Percentiles rank a stretch among this genome's conserved stretches.
These are phyloP conservation scores for Cantharis lateralis DNA, from an alignment of 2,888 invertebrate species.

Conservation along the genomic window DNA sequence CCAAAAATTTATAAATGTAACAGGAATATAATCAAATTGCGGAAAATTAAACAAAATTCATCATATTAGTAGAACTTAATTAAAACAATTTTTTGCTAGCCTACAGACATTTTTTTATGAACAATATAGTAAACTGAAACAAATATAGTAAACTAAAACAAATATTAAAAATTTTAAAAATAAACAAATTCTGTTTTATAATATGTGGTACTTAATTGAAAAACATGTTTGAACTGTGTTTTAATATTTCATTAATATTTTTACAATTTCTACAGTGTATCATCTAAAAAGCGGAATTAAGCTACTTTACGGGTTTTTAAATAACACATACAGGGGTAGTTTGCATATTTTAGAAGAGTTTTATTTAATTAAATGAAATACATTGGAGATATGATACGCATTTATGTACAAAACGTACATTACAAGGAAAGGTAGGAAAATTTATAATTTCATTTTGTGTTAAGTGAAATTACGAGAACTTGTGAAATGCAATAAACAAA, in stretches of 20 bases:
- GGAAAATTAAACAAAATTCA: neutral
- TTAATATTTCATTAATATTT: neutral
- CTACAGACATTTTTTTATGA: no score
- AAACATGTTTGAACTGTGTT: neutral
- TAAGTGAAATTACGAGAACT: neutral
- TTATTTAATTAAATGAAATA: neutral
- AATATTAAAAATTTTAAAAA: no score
- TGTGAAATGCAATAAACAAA: neutral
- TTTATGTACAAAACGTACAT: neutral
- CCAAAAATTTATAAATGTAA: neutral
- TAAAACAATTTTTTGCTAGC: no score
- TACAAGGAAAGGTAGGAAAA: neutral
- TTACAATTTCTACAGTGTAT: neutral
- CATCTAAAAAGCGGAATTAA: neutral
- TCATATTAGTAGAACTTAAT: neutral
- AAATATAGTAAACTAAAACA: no score
- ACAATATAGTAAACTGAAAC: no score
- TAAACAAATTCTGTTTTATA: no score
- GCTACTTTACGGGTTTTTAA: neutral
- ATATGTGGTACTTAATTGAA: no score
- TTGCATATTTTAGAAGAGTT: neutral
- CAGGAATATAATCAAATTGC: neutral
- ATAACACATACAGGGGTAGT: neutral
- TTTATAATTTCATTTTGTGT: neutral
- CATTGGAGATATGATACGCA: neutral